These are phyloP conservation scores for Nymphalis c-album DNA, from an alignment of 2,888 invertebrate species.

Conservation along the genomic window DNA sequence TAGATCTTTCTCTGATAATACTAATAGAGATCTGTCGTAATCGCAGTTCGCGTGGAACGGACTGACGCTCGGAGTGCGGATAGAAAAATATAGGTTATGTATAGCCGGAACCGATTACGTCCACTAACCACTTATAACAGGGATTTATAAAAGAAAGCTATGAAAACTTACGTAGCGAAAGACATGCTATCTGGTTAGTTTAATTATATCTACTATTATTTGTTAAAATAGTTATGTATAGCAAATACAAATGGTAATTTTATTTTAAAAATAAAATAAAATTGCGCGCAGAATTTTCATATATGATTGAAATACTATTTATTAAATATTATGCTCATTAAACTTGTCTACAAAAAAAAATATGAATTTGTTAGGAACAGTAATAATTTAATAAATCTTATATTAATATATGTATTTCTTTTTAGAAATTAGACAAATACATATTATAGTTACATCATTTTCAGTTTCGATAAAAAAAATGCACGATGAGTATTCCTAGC, in stretches of 20 bases:
- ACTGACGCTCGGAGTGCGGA: slow-evolving; percentile 15
- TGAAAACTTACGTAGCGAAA: background rate
- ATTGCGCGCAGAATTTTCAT: too few species aligned
- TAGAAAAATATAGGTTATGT: slow-evolving; percentile 35
- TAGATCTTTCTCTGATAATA: slow-evolving; percentile 18
- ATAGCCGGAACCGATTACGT: slow-evolving; percentile 35
- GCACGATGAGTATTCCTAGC: too few species aligned
- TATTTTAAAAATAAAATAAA: too few species aligned
- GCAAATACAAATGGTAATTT: background rate
- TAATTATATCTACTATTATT: background rate
- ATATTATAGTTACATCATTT: too few species aligned
- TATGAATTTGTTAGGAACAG: too few species aligned
- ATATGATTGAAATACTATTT: too few species aligned
- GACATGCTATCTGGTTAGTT: background rate
- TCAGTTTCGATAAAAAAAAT: too few species aligned
- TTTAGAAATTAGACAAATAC: too few species aligned
- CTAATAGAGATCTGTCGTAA: slow-evolving; percentile 26
- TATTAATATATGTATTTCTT: too few species aligned
- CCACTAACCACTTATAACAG: slow-evolving; percentile 11
- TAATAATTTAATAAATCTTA: too few species aligned
- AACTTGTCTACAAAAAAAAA: too few species aligned
- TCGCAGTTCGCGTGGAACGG: slow-evolving; percentile 30
- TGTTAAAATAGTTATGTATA: background rate
- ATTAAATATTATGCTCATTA: too few species aligned
- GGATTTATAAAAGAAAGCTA: slow-evolving; percentile 17